phyloP scores from a whole-genome alignment of 2,113 vertebrate species.

The Dromiciops gliroides region DNA sequence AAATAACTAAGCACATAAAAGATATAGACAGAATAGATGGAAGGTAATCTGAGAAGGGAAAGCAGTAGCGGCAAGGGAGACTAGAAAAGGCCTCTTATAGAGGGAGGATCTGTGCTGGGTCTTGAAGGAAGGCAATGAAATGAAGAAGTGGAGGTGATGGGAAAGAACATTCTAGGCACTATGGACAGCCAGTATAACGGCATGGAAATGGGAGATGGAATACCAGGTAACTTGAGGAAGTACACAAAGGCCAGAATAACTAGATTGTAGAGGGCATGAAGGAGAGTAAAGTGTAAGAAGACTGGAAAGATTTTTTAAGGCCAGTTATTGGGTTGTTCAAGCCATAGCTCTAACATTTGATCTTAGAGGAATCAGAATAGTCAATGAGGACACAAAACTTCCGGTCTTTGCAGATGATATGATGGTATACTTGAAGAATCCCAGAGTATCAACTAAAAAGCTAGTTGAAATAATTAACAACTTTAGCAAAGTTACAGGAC shows the following conservation, averaged over 20 bases:
- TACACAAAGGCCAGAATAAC: not conserved
- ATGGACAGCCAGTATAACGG: not conserved
- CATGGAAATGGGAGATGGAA: not conserved
- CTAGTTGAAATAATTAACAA: too few relatives aligned
- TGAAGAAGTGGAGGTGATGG: not conserved
- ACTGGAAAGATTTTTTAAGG: not conserved
- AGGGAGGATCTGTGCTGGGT: not conserved
- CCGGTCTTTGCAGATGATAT: too few relatives aligned
- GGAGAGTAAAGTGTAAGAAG: too few relatives aligned
- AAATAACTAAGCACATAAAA: not conserved
- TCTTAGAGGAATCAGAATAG: too few relatives aligned
- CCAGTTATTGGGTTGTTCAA: not conserved
- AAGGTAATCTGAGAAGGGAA: not conserved
- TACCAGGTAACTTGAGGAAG: not conserved
- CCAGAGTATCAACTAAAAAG: too few relatives aligned
- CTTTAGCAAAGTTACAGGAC: too few relatives aligned
- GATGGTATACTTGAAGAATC: too few relatives aligned
- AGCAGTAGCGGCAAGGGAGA: not conserved
- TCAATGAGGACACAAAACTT: too few relatives aligned
- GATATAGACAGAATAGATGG: not conserved
- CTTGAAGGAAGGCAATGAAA: not conserved
- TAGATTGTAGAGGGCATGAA: not conserved
- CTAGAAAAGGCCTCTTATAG: not conserved
- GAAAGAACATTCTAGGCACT: not conserved
- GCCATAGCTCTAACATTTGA: too few relatives aligned